phyloP scores from a whole-genome alignment of 2,888 invertebrate species.

The Rotaria macrura region DNA sequence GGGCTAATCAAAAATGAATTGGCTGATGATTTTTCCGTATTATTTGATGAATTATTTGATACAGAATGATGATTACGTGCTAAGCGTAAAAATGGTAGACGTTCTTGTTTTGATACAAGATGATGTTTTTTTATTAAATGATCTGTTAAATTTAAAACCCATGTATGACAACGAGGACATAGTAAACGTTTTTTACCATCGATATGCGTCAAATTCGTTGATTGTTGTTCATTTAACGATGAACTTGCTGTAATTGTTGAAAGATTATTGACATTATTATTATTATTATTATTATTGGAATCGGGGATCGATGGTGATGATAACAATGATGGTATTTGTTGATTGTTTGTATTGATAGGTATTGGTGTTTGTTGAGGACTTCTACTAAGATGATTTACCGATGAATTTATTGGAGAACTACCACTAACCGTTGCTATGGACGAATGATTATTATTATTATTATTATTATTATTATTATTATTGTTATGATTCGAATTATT shows the following conservation, averaged over 20 bases:
- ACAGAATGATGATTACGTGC: conserved; percentile 20
- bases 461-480: neutral
- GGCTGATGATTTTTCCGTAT: neutral
- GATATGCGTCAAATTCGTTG: neutral
- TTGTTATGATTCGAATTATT: no score
- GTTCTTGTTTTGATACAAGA: neutral
- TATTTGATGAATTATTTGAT: neutral
- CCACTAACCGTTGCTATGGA: neutral
- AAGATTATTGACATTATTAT: neutral
- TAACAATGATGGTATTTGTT: neutral
- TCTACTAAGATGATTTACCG: neutral
- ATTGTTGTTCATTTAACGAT: neutral
- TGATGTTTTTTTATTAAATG: conserved; percentile 21
- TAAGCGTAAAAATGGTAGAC: neutral
- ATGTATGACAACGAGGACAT: conserved; percentile 14
- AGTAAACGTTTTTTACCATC: conserved; percentile 15
- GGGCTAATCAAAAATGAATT: neutral
- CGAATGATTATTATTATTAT: neutral
- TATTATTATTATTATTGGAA: neutral
- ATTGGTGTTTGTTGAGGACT: conserved; percentile 11
- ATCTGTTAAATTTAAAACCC: conserved; percentile 17
- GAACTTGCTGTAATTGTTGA: neutral
- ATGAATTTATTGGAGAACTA: neutral
- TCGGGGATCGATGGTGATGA: neutral
- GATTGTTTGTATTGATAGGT: conserved; percentile 1